Evolutionary conservation across 2,888 invertebrate genomes (phyloP).

Genomic region (Oscheius sp.): DNA sequence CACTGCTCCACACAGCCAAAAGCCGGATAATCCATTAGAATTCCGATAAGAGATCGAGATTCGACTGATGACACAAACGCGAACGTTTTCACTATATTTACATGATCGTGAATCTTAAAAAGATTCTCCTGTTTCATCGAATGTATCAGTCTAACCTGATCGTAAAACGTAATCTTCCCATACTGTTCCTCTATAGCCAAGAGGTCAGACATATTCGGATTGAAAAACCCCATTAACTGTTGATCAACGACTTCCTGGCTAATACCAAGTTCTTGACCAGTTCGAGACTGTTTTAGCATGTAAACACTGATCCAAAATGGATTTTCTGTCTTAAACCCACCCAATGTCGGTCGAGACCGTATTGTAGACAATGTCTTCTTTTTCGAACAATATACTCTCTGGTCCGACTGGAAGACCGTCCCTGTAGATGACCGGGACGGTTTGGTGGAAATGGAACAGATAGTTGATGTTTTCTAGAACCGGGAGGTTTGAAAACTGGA

Average conservation of each 20-base stretch:
- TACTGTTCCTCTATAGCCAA: constrained; percentile 3
- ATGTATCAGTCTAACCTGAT: background rate
- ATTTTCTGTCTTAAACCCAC: too few relatives aligned
- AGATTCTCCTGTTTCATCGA: background rate
- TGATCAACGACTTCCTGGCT: background rate
- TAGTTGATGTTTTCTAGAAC: too few relatives aligned
- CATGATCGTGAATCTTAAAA: constrained; percentile 7
- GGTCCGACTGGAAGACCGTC: background rate
- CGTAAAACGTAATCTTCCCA: constrained; percentile 1
- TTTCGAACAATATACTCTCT: too few relatives aligned
- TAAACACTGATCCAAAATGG: too few relatives aligned
- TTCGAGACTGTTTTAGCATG: too few relatives aligned
- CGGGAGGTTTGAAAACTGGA: too few relatives aligned
- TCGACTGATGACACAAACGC: background rate
- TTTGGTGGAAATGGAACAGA: background rate
- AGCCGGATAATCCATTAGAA: too few relatives aligned
- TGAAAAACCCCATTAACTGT: background rate
- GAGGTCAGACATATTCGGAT: background rate
- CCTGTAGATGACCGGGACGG: background rate
- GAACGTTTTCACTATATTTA: background rate
- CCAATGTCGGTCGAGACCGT: too few relatives aligned
- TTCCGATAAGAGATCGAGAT: too few relatives aligned
- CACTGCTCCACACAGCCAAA: too few relatives aligned
- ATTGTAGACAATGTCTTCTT: too few relatives aligned
- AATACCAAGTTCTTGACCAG: too few relatives aligned